Percentiles rank a stretch among this genome's conserved stretches.
These are phyloP conservation scores for Micropoecilia bifurca DNA, from an alignment of 2,797 vertebrate species.

Conservation along the genomic window DNA sequence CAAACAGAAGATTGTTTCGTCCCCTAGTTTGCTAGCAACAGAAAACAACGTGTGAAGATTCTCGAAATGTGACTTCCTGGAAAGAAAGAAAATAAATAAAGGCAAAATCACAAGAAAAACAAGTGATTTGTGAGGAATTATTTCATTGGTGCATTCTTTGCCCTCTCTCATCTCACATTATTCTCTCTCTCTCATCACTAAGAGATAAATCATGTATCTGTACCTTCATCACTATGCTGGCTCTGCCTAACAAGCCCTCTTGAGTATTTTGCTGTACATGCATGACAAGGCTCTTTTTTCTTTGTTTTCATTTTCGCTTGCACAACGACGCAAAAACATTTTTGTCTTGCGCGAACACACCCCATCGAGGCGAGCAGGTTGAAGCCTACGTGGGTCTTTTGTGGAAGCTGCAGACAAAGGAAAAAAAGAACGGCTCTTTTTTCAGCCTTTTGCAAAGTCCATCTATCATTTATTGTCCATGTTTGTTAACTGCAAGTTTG, in stretches of 20 bases:
- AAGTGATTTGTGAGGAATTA: not conserved
- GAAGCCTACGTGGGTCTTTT: not conserved
- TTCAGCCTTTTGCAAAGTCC: not conserved
- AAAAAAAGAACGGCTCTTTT: not conserved
- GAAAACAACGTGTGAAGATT: not conserved
- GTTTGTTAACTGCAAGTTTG: not conserved
- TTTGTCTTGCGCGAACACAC: not conserved
- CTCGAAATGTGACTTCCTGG: not conserved
- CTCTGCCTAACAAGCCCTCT: not conserved
- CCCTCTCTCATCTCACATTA: not conserved
- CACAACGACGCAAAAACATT: not conserved
- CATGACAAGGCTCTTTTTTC: conserved; percentile 2
- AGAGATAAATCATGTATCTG: not conserved
- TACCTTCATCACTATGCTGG: not conserved
- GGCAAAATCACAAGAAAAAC: conserved; percentile 4
- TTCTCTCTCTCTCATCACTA: not conserved
- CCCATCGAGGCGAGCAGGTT: not conserved
- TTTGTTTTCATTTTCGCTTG: not conserved
- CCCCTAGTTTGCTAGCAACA: not conserved
- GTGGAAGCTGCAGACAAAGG: not conserved
- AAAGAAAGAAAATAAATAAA: not conserved
- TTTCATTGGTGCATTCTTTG: not conserved
- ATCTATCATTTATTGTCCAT: not conserved
- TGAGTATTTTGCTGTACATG: conserved; percentile 6
- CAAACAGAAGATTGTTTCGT: not conserved